These are phyloP conservation scores for Colinus virginianus DNA, from an alignment of 2,113 vertebrate species.

Conservation along the genomic window DNA sequence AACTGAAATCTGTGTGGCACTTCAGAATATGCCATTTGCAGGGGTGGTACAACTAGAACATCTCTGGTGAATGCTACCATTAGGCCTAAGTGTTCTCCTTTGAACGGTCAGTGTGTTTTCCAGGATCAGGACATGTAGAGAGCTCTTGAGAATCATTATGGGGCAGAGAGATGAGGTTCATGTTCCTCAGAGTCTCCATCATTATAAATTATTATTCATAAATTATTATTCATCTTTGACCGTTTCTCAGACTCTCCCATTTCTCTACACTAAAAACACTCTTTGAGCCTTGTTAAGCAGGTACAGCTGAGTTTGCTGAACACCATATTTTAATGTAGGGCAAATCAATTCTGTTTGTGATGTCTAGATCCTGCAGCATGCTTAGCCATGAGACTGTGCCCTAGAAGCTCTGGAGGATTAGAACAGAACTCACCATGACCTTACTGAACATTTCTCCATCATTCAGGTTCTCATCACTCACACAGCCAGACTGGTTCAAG, in stretches of 20 bases:
- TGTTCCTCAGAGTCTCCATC: neutral
- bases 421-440: conserved; percentile 86
- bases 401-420: neutral
- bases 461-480: conserved; percentile 84
- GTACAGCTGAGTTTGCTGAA: neutral
- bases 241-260: neutral
- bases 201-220: neutral
- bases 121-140: neutral
- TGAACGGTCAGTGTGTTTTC: neutral
- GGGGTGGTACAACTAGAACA: neutral
- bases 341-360: neutral
- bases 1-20: neutral
- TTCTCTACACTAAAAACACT: neutral
- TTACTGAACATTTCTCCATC: conserved; percentile 87
- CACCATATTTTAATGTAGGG: neutral
- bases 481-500: conserved; percentile 88
- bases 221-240: neutral
- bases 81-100: neutral
- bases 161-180: neutral
- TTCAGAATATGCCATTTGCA: neutral
- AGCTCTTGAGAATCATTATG: neutral
- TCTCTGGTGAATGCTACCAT: neutral
- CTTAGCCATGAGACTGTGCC: neutral
- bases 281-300: neutral
- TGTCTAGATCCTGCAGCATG: neutral